Evolutionary conservation across 2,888 invertebrate species (phyloP), one percentile per base, ranked within the genome.

Genomic region (Omphaloscelis lunosa): DNA sequence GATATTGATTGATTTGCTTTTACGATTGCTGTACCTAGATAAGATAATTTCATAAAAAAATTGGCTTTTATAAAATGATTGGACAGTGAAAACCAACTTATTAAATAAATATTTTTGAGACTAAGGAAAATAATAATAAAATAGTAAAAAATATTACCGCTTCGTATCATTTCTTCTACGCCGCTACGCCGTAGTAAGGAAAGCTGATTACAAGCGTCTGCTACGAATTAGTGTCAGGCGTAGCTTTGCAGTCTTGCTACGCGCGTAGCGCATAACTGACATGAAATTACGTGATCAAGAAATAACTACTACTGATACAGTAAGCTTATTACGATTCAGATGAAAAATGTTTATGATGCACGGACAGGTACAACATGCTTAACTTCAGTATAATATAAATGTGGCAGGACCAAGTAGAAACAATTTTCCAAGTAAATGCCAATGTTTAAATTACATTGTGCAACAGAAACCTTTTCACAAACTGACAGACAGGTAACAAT

Each of bases 181-280:
- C 39, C 63, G 48, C 88, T 82, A 86, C 86, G 88, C 29, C 79
- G 88, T 88, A 86, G 83, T 66, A 72, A 75, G 70, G 39, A 75
- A 86, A 82, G 74, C 72, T 63, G 79, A 86, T 77, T 73, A 79
- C 70, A 66, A 79, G 59, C 48, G 80, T 68, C 74, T 82, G 85
- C 87, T 89, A 89, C 87, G 89, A 89, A 89, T 88, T 77, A 82
- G 68, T 77, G 87, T 76, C 78, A 81, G 61, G 65, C 75, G 86
- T 83, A 79, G 77, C 66, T 61, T 39, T 34, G 84, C 75, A 77
- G 78, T 67, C 70, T 67, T 76, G 75, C 80, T 87, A 88, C 88
- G 86, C 71, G 66, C 71, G 76, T 80, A 79, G 88, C 68, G 66
- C 45, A 45, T 56, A 59, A 63, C 71, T 72, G 67, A 68, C 63